Evolutionary conservation across 1,140 invertebrate species (phyloP), one percentile per base, ranked within the genome.

Genomic region (Drosophila dunni): DNA sequence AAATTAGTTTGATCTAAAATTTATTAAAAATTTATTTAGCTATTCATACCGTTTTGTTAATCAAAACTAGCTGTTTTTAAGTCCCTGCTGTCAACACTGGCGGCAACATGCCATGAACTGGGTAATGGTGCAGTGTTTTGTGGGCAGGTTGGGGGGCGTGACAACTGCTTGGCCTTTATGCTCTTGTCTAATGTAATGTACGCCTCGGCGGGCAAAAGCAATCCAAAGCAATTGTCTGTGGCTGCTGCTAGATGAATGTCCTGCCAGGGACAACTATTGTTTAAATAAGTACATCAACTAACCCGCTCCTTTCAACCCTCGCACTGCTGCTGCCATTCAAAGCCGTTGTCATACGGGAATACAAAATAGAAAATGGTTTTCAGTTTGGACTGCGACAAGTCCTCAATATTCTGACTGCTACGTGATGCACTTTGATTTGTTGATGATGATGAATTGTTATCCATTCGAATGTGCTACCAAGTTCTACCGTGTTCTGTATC

Each of bases 361-460:
- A 76, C 76, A 72, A 78, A 80, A 78, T 78, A 78, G 75, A 75
- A 80, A 75, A 75, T 78, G 71, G 56, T 75, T 78, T 80, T 69
- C 65, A 44, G 68, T 64, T 58, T 64, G 68, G 46, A 61, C 60
- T 61, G 72, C 61, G 58, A 72, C 74, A 66, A 62, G 54, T 51
- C 66, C 65, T 73, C 75, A 61, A 77, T 68, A 63, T 74, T 53
- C 54, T 17, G 24, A 44, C 45, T 45, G 63, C 53, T 70, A 75
- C 72, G 56, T 75, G 72, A 56, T 71, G 62, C 45, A 65, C 54
- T 54, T 72, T 56, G 53, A 64, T 58, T 62, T 29, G 24, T 63
- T 53, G 17, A 62, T 58, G 64, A 68, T 65, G 69, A 68, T 61
- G 34, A 65, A 68, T 73, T 79, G 68, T 44, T 72, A 61, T 73